Evolutionary conservation across 2,113 vertebrate genomes (phyloP).

Genomic region (Actenoides hombroni): DNA sequence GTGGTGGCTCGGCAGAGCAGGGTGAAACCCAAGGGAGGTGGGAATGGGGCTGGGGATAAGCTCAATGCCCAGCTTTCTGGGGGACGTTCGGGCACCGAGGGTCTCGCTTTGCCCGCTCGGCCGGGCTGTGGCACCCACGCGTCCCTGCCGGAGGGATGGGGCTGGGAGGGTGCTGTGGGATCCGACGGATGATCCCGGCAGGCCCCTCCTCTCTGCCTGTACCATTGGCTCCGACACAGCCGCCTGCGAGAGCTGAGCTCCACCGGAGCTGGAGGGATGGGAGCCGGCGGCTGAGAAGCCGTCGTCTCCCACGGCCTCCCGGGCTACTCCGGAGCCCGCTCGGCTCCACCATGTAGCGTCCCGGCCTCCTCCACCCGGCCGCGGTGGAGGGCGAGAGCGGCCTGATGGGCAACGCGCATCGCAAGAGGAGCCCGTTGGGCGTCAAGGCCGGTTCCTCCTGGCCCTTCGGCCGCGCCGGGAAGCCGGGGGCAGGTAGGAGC

Average conservation of each 20-base stretch:
- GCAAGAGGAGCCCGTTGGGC: constrained; percentile 82
- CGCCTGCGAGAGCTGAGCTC: constrained; percentile 3
- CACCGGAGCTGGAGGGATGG: constrained; percentile 1
- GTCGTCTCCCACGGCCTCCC: not conserved
- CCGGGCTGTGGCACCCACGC: not conserved
- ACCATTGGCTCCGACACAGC: constrained; percentile 45
- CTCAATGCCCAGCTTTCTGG: fast-evolving
- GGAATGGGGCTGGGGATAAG: no score
- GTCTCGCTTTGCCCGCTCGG: not conserved
- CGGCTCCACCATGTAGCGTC: constrained; percentile 60
- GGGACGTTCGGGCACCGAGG: fast-evolving
- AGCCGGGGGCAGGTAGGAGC: constrained; percentile 80
- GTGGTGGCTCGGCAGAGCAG: no score
- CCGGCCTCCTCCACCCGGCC: constrained; percentile 56
- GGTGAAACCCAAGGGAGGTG: no score
- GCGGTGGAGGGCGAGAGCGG: constrained; percentile 16
- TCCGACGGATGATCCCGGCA: not conserved
- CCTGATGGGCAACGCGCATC: constrained; percentile 88
- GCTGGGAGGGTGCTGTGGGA: constrained; percentile 47
- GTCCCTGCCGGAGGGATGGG: constrained; percentile 8
- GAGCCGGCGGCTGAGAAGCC: not conserved
- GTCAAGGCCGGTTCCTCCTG: constrained; percentile 76
- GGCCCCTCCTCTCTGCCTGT: constrained; percentile 56
- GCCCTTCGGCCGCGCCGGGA: constrained; percentile 78
- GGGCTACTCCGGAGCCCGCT: not conserved